phyloP scores from a whole-genome alignment of 2,113 vertebrate genomes.

The Pelodiscus sinensis region DNA sequence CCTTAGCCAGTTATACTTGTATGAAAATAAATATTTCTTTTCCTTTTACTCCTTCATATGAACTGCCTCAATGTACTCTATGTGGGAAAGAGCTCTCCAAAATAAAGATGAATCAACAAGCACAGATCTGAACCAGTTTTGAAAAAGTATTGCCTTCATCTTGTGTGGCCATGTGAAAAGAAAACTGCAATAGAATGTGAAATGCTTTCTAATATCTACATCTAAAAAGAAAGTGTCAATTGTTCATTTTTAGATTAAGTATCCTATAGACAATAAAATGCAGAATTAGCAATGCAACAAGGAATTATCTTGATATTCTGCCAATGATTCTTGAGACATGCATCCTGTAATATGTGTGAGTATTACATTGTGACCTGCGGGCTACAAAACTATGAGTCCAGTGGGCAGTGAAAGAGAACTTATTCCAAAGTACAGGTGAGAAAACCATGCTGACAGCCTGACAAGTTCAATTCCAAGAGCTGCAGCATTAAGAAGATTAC shows the following conservation, averaged over 20 bases:
- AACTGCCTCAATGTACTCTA: not conserved
- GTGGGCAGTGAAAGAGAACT: not conserved
- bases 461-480: too few relatives aligned
- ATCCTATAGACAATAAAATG: not conserved
- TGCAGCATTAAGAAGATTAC: too few relatives aligned
- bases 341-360: not conserved
- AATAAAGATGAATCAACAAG: too few relatives aligned
- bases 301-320: not conserved
- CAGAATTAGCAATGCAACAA: not conserved
- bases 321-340: not conserved
- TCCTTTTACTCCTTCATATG: not conserved
- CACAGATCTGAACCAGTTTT: not conserved
- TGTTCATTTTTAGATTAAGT: not conserved
- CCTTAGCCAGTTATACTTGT: not conserved
- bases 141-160: not conserved
- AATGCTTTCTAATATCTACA: not conserved
- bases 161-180: not conserved
- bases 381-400: not conserved
- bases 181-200: not conserved
- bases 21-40: not conserved
- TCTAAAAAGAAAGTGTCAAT: not conserved
- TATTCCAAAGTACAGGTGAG: not conserved
- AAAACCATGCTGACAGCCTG: not conserved
- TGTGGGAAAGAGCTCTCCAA: too few relatives aligned
- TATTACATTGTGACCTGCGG: not conserved